Percentiles rank a stretch among this genome's conserved stretches.
Conservation (phyloP, 2,888 invertebrate genomes). For the Amblyjoppa proteus region DNA sequence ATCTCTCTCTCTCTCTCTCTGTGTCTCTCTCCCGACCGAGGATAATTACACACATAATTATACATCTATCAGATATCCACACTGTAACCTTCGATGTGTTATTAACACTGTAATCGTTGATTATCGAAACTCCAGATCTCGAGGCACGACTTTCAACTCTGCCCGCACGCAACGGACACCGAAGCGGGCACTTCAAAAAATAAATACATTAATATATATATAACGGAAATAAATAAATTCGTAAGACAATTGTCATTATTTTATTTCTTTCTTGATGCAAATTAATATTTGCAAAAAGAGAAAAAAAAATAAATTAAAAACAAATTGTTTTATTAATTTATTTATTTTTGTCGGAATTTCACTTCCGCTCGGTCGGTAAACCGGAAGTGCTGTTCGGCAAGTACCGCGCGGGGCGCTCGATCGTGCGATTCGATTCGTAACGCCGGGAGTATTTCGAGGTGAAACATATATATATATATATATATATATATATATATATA, state of each 20-base stretch:
- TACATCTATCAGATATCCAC: constrained; percentile 1
- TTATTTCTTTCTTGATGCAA: too few species aligned
- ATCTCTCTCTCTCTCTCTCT: not conserved
- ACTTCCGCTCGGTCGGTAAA: not conserved
- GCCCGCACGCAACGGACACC: not conserved
- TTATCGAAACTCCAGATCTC: constrained; percentile 48
- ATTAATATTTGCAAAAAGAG: not conserved
- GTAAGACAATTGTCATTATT: too few species aligned
- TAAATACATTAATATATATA: not conserved
- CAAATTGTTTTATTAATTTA: not conserved
- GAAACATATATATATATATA: not conserved
- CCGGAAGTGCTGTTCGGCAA: constrained; percentile 7
- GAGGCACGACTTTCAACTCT: constrained; percentile 9
- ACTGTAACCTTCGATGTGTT: constrained; percentile 26
- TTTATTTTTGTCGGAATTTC: not conserved
- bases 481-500: not conserved
- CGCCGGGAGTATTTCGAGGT: constrained; percentile 22
- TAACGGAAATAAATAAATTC: not conserved
- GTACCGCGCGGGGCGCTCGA: not conserved
- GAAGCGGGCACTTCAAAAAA: not conserved
- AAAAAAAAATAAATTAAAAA: not conserved
- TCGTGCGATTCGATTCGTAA: constrained; percentile 25
- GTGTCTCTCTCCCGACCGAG: not conserved
- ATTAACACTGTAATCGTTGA: constrained; percentile 62
- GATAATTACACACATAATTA: constrained; percentile 56